phyloP scores from a whole-genome alignment of 2,888 invertebrate genomes.

The Drosophila barbarae region DNA sequence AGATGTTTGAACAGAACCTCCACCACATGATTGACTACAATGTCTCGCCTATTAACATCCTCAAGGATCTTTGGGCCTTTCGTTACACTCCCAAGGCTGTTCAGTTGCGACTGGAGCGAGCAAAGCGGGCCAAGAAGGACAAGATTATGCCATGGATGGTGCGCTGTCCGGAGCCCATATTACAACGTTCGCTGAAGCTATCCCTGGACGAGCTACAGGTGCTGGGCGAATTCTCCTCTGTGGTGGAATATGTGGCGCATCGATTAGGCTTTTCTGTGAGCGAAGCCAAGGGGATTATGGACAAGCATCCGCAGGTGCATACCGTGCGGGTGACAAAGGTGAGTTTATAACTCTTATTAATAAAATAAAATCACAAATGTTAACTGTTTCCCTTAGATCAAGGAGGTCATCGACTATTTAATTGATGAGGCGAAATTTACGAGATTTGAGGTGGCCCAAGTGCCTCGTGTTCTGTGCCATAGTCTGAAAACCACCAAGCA shows the following conservation, averaged over 20 bases:
- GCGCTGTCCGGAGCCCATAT: constrained; percentile 82
- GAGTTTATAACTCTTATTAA: constrained; percentile 3
- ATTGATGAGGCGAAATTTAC: constrained; percentile 81
- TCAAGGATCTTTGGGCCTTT: constrained; percentile 84
- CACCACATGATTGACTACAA: constrained; percentile 81
- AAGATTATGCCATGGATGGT: constrained; percentile 85
- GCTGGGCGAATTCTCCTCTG: constrained; percentile 81
- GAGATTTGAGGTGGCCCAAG: constrained; percentile 81
- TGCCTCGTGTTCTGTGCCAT: constrained; percentile 82
- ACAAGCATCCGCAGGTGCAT: constrained; percentile 81
- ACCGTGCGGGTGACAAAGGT: constrained; percentile 83
- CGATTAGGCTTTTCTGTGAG: constrained; percentile 81
- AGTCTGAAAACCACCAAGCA: constrained; percentile 82
- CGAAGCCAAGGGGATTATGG: constrained; percentile 81
- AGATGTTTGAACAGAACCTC: constrained; percentile 81
- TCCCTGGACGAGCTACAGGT: constrained; percentile 79
- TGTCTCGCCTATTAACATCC: constrained; percentile 81
- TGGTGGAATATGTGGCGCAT: constrained; percentile 81
- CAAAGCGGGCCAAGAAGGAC: constrained; percentile 80
- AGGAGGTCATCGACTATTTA: constrained; percentile 82
- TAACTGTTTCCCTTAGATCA: constrained; percentile 78
- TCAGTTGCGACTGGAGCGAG: constrained; percentile 80
- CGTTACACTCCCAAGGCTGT: constrained; percentile 82
- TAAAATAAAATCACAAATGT: background rate
- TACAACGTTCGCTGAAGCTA: constrained; percentile 80